Base-by-base conservation (phyloP, 2,888 invertebrate genomes). In the Cinara cedri region DNA sequence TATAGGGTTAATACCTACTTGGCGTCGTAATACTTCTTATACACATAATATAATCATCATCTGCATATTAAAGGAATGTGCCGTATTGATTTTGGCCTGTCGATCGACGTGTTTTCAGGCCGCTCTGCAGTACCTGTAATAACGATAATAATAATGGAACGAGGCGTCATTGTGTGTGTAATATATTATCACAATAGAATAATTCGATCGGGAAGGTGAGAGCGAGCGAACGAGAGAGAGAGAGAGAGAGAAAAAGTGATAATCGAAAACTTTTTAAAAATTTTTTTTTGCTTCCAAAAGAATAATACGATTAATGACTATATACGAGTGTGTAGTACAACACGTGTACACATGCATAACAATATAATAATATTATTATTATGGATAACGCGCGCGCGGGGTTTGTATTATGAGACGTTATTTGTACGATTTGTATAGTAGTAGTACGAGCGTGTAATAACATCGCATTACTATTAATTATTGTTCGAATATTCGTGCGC, bases 1-100 rank as follows among this genome's bases (percentile, higher is more conserved):
- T n/a, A n/a, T n/a, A n/a, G n/a, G n/a, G n/a, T n/a, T n/a, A n/a
- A n/a, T n/a, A n/a, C n/a, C n/a, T n/a, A n/a, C n/a, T n/a, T n/a
- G n/a, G n/a, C n/a, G n/a, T n/a, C n/a, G n/a, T n/a, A n/a, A n/a
- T n/a, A n/a, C n/a, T n/a, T n/a, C n/a, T n/a, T n/a, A 6, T 34
- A 4, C 34, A 34, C 34, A 34, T 34, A 3, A 34, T 34, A 34
- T 34, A 34, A 34, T 34, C n/a, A n/a, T 34, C 34, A 34, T 34
- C 34, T 34, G 14, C 19, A 62, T 24, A 62, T n/a, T n/a, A 65
- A 65, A 66, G 66, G 24, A 66, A 66, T 66, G 66, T 46, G 66
- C 24, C 66, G 46, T 46, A 66, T 66, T 21, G 46, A 13, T 66
- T 66, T 46, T 66, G 44, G 46, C 21, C 46, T 1, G 21, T 46